phyloP scores from a whole-genome alignment of 2,113 vertebrate genomes.

The Motacilla tschutschensis region DNA sequence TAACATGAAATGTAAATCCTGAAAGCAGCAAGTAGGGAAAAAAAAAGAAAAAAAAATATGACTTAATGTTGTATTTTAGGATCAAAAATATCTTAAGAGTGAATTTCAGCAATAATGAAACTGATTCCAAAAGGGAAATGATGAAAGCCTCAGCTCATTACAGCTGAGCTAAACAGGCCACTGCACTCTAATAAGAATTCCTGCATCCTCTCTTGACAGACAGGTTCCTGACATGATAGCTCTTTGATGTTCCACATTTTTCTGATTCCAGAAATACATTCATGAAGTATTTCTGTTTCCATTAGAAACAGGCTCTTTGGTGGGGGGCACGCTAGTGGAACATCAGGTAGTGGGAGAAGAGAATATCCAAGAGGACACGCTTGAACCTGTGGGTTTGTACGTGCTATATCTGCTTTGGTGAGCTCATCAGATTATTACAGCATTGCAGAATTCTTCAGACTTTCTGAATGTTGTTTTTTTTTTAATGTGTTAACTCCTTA shows the following conservation, averaged over 20 bases:
- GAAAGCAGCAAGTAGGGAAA: background rate
- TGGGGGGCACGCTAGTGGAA: background rate
- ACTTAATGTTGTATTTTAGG: background rate
- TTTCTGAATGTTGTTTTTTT: background rate
- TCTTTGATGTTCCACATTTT: slow-evolving; percentile 21
- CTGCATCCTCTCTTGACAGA: slow-evolving; percentile 11
- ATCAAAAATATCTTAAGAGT: background rate
- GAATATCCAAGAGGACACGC: background rate
- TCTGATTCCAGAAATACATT: slow-evolving; percentile 13
- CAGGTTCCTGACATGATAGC: background rate
- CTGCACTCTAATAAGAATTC: background rate
- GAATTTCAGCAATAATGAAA: slow-evolving; percentile 6
- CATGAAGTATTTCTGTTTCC: background rate
- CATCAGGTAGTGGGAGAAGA: background rate
- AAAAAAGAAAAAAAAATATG: background rate
- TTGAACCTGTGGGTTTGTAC: background rate
- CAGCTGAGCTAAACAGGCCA: slow-evolving; percentile 27
- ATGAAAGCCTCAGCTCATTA: slow-evolving; percentile 41
- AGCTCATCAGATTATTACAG: background rate
- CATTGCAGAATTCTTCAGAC: background rate
- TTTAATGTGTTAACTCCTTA: background rate
- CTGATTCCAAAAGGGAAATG: background rate
- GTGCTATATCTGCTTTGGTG: background rate
- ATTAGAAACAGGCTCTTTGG: background rate
- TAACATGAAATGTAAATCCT: background rate